Evolutionary conservation across 64 coral and sea anemone species (phyloP).

Genomic region (Cladopsammia gracilis): DNA sequence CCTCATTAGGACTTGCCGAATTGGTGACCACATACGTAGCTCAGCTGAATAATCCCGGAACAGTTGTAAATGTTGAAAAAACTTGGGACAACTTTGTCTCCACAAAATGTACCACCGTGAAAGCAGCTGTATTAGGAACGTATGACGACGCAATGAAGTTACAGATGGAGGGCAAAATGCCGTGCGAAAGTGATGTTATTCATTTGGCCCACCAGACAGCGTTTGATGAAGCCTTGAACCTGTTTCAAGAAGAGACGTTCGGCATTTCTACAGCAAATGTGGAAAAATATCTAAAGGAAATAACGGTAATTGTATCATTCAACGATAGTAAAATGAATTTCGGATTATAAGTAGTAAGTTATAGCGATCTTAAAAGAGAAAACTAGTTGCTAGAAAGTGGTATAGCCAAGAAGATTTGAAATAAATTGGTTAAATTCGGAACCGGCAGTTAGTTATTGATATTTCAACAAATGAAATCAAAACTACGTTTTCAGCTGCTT

Average conservation of each 20-base stretch:
- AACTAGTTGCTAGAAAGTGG: too few species aligned
- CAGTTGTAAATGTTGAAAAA: background rate
- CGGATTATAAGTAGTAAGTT: background rate
- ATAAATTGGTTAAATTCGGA: too few species aligned
- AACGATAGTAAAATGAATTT: background rate
- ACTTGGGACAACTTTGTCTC: background rate
- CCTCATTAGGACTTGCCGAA: background rate
- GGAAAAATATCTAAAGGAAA: background rate
- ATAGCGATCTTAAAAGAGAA: too few species aligned
- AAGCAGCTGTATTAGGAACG: background rate
- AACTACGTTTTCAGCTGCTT: too few species aligned
- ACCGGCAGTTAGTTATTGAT: too few species aligned
- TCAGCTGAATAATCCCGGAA: background rate
- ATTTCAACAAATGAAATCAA: too few species aligned
- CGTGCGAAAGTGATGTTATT: background rate
- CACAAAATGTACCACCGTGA: background rate
- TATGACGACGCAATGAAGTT: background rate
- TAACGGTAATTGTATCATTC: background rate
- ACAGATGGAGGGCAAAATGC: background rate
- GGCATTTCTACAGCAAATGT: background rate
- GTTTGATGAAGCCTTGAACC: background rate
- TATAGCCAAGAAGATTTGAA: too few species aligned
- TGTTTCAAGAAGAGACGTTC: background rate
- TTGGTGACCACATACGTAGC: background rate
- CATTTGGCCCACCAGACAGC: background rate